Conservation (phyloP, 2,797 vertebrate species). For the Tamandua tetradactyla region DNA sequence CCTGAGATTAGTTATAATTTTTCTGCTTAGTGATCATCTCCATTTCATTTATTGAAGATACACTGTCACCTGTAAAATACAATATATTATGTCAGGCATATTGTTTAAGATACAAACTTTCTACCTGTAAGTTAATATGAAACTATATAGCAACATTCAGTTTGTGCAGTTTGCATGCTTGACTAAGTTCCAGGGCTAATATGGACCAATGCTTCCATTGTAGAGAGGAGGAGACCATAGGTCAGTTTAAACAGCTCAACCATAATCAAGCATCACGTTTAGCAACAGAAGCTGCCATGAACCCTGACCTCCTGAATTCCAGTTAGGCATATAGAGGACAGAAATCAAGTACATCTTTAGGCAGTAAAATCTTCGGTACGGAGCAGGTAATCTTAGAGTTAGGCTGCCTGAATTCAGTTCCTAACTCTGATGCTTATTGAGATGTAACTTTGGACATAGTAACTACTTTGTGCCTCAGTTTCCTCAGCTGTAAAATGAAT, state of each 20-base stretch:
- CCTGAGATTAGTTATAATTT: neutral
- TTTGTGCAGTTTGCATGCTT: constrained; percentile 3
- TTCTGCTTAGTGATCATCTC: constrained; percentile 5
- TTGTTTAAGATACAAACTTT: constrained; percentile 20
- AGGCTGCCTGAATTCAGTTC: neutral
- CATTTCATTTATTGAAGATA: neutral
- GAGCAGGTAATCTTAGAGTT: neutral
- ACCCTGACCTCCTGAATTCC: neutral
- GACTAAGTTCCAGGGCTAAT: neutral
- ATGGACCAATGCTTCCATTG: neutral
- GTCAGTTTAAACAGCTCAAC: neutral
- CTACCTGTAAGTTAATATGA: constrained; percentile 22
- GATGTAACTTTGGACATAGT: neutral
- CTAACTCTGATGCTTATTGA: neutral
- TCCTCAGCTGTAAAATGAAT: neutral
- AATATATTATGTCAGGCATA: neutral
- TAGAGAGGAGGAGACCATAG: neutral
- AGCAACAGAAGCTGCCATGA: neutral
- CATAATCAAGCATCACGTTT: neutral
- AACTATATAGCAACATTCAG: neutral
- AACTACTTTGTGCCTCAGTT: neutral
- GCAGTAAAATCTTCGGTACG: neutral
- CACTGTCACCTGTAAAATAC: neutral
- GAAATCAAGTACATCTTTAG: neutral
- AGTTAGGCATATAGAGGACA: neutral